Evolutionary conservation across 2,888 invertebrate genomes (phyloP).

Genomic region (Eupithecia subfuscata): DNA sequence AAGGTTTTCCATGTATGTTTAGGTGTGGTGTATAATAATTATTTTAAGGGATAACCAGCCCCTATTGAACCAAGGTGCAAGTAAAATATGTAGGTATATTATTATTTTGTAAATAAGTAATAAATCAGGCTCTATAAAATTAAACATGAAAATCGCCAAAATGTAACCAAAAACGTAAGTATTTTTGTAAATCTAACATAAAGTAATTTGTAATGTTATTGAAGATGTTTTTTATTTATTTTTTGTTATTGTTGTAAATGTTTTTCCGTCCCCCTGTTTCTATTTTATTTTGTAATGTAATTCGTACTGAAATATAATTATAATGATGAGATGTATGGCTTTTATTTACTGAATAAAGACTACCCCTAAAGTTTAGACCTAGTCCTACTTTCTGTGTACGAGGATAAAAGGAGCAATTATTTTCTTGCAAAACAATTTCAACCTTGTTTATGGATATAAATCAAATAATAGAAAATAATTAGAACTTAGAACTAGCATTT

Average conservation of each 20-base stretch:
- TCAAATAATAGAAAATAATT: too few species aligned
- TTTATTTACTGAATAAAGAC: background rate
- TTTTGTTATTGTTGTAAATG: slow-evolving; percentile 50
- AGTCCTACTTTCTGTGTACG: too few species aligned
- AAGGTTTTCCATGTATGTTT: background rate
- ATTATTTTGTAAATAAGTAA: slow-evolving; percentile 35
- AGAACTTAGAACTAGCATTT: too few species aligned
- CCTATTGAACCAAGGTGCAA: background rate
- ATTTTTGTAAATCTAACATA: slow-evolving; percentile 60
- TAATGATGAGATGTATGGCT: slow-evolving; percentile 7
- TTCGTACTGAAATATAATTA: slow-evolving; percentile 64
- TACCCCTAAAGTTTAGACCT: too few species aligned
- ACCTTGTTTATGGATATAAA: too few species aligned
- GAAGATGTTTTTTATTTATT: slow-evolving; percentile 45
- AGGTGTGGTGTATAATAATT: background rate
- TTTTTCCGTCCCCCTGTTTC: slow-evolving; percentile 71
- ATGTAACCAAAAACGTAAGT: slow-evolving; percentile 67
- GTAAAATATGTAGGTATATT: background rate
- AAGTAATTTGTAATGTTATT: slow-evolving; percentile 42
- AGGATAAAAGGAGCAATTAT: too few species aligned
- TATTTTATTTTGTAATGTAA: slow-evolving; percentile 58
- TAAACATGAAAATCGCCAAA: slow-evolving; percentile 56
- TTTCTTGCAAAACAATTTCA: too few species aligned
- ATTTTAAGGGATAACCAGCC: background rate
- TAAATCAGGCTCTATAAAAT: slow-evolving; percentile 42